Percentiles rank a stretch among this genome's conserved stretches.
Conservation (phyloP, 2,888 invertebrate genomes). For the Leucophora obtusa region DNA sequence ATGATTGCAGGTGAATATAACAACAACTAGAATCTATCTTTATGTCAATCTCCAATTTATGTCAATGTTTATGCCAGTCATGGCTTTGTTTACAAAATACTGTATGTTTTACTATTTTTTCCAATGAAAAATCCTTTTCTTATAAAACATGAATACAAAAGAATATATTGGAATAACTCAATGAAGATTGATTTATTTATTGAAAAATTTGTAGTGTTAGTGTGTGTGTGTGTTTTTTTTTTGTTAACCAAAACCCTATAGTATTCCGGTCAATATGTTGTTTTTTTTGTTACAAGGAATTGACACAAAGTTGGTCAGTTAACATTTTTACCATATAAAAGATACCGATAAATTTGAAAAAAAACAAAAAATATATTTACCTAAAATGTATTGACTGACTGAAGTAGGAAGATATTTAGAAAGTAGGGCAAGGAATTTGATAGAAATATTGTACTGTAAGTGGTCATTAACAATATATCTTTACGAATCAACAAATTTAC, state of each 20-base stretch:
- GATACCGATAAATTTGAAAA: no score
- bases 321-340: neutral
- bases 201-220: neutral
- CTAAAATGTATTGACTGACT: no score
- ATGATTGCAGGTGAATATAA: neutral
- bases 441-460: no score
- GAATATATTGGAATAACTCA: neutral
- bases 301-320: neutral
- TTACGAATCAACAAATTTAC: no score
- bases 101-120: neutral
- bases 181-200: neutral
- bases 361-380: no score
- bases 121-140: neutral
- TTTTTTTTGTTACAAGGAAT: neutral
- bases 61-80: neutral
- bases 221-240: neutral
- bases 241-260: neutral
- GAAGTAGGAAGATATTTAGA: no score
- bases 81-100: neutral
- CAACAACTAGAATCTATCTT: neutral
- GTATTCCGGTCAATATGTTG: neutral
- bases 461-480: no score
- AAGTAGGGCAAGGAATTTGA: no score
- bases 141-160: neutral
- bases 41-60: no score